These are phyloP conservation scores for Clytia hemisphaerica DNA, from an alignment of 30 jellyfish, hydroid and myxozoan species.

Conservation along the genomic window DNA sequence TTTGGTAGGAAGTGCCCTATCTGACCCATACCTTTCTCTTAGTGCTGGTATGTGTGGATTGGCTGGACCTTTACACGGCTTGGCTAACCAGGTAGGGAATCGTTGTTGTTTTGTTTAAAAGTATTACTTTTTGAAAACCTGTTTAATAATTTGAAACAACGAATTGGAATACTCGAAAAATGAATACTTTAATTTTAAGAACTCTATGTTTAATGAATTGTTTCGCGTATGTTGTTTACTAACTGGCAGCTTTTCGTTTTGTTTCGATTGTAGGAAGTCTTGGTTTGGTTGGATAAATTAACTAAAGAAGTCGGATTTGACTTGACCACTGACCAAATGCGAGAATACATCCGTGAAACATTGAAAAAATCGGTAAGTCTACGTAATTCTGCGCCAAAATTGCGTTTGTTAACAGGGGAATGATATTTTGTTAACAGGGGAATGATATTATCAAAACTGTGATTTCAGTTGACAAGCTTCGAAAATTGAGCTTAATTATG, in stretches of 20 bases:
- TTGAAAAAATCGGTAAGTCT: slow-evolving; percentile 80
- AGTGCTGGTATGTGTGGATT: slow-evolving; percentile 97
- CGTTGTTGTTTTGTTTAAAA: neutral
- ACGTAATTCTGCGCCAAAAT: too few relatives aligned
- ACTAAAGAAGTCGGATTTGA: slow-evolving; percentile 74
- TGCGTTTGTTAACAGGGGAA: too few relatives aligned
- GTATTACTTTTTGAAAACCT: neutral
- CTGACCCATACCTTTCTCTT: slow-evolving; percentile 88
- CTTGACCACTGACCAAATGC: slow-evolving; percentile 57
- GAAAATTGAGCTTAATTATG: too few relatives aligned
- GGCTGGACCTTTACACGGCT: slow-evolving; percentile 99
- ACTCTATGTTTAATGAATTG: neutral
- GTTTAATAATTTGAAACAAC: too few relatives aligned
- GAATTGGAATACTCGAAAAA: too few relatives aligned
- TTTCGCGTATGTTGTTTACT: neutral
- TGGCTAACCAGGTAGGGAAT: slow-evolving; percentile 81
- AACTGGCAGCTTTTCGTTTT: neutral
- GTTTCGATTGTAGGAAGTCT: slow-evolving; percentile 62
- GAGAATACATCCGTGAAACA: slow-evolving; percentile 70
- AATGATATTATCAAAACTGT: too few relatives aligned
- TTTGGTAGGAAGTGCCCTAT: slow-evolving; percentile 91
- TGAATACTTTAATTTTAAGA: too few relatives aligned
- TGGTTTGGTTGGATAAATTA: slow-evolving; percentile 57
- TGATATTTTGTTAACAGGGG: too few relatives aligned
- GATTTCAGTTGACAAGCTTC: too few relatives aligned